Percentiles rank a stretch among this genome's conserved stretches.
phyloP scores from a whole-genome alignment of 2,888 invertebrate species.

The Himalopsyche tibetana region DNA sequence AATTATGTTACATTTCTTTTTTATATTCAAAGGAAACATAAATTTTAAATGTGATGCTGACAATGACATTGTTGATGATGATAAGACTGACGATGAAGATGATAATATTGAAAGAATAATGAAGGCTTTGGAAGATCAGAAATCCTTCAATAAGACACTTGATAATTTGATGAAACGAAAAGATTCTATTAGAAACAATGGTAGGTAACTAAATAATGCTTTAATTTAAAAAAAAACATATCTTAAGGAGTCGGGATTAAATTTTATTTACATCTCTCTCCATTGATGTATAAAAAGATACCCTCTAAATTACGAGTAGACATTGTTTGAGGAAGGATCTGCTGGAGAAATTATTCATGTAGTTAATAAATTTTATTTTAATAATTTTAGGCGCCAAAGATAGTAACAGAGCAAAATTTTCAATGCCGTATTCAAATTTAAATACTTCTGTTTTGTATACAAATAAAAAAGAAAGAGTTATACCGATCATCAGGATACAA shows the following conservation, averaged over 20 bases:
- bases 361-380: background rate
- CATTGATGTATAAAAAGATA: too few species aligned
- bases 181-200: constrained; percentile 51
- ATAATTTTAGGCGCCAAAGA: constrained; percentile 9
- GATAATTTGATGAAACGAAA: constrained; percentile 57
- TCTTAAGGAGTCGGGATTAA: too few species aligned
- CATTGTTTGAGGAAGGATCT: background rate
- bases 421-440: constrained; percentile 1
- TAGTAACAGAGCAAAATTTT: background rate
- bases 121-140: constrained; percentile 56
- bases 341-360: background rate
- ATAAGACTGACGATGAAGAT: constrained; percentile 45
- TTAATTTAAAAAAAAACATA: background rate
- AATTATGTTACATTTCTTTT: background rate
- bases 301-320: background rate
- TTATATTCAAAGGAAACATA: background rate
- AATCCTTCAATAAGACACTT: constrained; percentile 55
- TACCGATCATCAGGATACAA: constrained; percentile 11
- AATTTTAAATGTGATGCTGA: background rate
- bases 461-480: background rate
- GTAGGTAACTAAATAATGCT: background rate
- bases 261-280: too few species aligned
- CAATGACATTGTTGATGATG: constrained; percentile 48
- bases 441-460: background rate
- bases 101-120: constrained; percentile 57